Percentiles rank a stretch among this genome's conserved stretches.
Conservation (phyloP, 2,888 invertebrate genomes). For the Meiosimyza decipiens region DNA sequence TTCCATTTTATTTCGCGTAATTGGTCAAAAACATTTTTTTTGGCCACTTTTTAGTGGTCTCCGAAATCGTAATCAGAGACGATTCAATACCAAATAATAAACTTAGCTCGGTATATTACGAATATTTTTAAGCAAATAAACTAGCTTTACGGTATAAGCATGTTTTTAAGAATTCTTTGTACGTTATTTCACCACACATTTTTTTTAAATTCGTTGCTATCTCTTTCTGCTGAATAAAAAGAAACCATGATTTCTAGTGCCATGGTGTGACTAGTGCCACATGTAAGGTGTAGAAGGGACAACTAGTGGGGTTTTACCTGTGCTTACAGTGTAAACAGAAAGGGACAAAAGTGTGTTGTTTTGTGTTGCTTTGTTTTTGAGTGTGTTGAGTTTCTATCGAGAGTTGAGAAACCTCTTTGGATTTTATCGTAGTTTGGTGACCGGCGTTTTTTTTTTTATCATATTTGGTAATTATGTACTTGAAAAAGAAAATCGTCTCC, state of each 20-base stretch:
- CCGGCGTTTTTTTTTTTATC: conserved; percentile 53
- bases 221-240: conserved; percentile 35
- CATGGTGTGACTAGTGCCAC: conserved; percentile 26
- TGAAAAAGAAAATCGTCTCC: conserved; percentile 38
- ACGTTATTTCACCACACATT: no score
- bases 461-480: conserved; percentile 10
- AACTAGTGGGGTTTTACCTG: conserved; percentile 31
- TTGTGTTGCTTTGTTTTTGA: conserved; percentile 41
- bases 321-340: background rate
- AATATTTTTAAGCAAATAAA: no score
- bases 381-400: conserved; percentile 30
- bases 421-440: conserved; percentile 45
- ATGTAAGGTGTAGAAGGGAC: conserved; percentile 31
- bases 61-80: no score
- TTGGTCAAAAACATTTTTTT: no score
- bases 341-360: background rate
- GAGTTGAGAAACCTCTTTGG: background rate
- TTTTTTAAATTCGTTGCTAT: background rate
- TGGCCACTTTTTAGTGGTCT: no score
- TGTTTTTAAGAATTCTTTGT: no score
- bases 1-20: no score
- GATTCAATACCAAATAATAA: no score
- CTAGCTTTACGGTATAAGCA: no score
- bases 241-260: no score
- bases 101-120: no score